Evolutionary conservation across 1,140 invertebrate genomes (phyloP), one percentile per base, ranked within the genome.

Genomic region (Chionoecetes opilio): DNA sequence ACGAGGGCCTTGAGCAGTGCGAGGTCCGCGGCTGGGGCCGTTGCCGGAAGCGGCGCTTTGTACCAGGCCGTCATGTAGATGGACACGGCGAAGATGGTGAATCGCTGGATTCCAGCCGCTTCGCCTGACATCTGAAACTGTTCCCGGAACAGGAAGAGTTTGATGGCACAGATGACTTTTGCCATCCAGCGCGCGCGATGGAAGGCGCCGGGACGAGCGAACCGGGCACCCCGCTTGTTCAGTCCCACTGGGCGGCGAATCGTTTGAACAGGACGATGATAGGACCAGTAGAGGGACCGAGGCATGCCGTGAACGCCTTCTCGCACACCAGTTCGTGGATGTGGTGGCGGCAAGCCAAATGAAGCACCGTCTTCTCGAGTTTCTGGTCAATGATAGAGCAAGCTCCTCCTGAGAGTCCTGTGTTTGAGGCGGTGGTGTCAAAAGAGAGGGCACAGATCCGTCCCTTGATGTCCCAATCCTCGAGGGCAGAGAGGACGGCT

Each of bases 361-460:
- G n/a, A 11, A 75, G 63, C 11, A 75, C 11, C 11, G 11, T n/a
- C n/a, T n/a, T 11, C 11, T 75, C 11, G n/a, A 75, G 63, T 75
- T 75, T 75, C 63, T 75, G 11, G 11, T 75, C 63, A n/a, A 75
- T 75, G 11, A 75, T 11, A 75, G n/a, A 11, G n/a, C 63, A 75
- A n/a, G 63, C 63, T 11, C 63, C 63, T 14, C 11, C 11, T 75
- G 11, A n/a, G n/a, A 14, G 63, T 14, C 63, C 63, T n/a, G 63
- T 75, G 63, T 75, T 75, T n/a, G 63, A 75, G n/a, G 63, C 63
- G 11, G n/a, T 75, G n/a, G 63, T 75, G 63, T 75, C 63, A 75
- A 75, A n/a, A n/a, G 11, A 75, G 11, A 75, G n/a, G 11, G 63
- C 63, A 11, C n/a, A n/a, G n/a, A 75, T n/a, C 63, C 63, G n/a